phyloP scores from a whole-genome alignment of 2,113 vertebrate genomes.

The Xiphophorus maculatus region DNA sequence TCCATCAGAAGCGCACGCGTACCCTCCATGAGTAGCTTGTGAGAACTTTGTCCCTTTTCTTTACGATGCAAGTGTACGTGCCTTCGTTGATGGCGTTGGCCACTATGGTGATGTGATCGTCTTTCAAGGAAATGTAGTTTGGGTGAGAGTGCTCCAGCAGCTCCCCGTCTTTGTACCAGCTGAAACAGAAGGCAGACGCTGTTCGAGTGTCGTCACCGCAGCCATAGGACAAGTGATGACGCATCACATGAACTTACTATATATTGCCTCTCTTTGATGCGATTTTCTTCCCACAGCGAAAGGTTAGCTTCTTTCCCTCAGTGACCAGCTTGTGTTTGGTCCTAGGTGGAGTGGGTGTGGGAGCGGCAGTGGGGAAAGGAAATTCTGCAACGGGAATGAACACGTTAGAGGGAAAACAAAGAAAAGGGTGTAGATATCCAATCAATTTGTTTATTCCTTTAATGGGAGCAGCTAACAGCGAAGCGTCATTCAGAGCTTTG shows the following conservation, averaged over 20 bases:
- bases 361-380: slow-evolving; percentile 88
- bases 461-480: too few species aligned
- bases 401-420: not conserved
- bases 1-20: slow-evolving; percentile 82
- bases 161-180: slow-evolving; percentile 98
- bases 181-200: slow-evolving; percentile 55
- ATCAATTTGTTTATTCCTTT: not conserved
- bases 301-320: slow-evolving; percentile 92
- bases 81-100: slow-evolving; percentile 97
- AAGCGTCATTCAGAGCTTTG: too few species aligned
- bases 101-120: slow-evolving; percentile 92
- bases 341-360: slow-evolving; percentile 86
- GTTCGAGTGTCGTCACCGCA: not conserved
- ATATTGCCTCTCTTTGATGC: slow-evolving; percentile 95
- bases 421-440: not conserved
- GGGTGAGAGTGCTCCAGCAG: slow-evolving; percentile 92
- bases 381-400: slow-evolving; percentile 81
- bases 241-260: slow-evolving; percentile 82
- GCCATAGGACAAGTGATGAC: not conserved
- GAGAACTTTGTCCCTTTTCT: slow-evolving; percentile 87
- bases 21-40: slow-evolving; percentile 96
- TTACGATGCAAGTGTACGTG: slow-evolving; percentile 93
- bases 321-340: slow-evolving; percentile 91
- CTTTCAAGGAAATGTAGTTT: slow-evolving; percentile 89
- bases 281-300: slow-evolving; percentile 95